Base-by-base conservation (phyloP, 1,140 invertebrate species). In the Asbolus verrucosus region DNA sequence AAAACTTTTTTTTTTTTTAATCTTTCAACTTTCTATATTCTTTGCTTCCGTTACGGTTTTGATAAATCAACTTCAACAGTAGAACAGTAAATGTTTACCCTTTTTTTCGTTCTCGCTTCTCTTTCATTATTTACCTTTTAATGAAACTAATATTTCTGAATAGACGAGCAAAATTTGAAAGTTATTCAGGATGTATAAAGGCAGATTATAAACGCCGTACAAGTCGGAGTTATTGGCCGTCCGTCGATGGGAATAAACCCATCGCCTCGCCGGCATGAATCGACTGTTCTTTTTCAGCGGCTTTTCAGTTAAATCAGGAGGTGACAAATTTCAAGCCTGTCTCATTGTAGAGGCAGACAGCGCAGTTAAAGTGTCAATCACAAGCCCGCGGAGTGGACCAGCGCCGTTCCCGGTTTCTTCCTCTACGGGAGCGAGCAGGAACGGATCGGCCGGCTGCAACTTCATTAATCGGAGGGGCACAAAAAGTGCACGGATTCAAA, bases 351-450 rank as follows among this genome's bases (percentile, higher is more conserved):
- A 46, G 27, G 61, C 50, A 62, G 65, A 61, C 50, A 67, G 65
- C 65, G 65, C 65, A 67, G 70, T 71, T 67, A 71, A 70, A 71
- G 65, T 71, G 65, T 71, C 70, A 71, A 67, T 71, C 70, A 67
- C 65, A 67, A 67, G 36, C 70, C 21, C 24, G 15, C 3, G 15
- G 39, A 11, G 62, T 54, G 30, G 31, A 33, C 68, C 38, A 63
- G 61, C 3, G 6, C 16, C 15, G 16, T 9, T 4, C 13, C 61
- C 9, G 5, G 9, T 13, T 38, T 41, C 15, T 63, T 27, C 41
- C 61, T 63, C 61, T 63, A 18, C 41, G 27, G 6, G 6, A 5
- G 5, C 14, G 6, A 6, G 21, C 18, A 13, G 19, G 33, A 50
- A 50, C 61, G 41, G 15, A 19, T n/a, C 43, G 70, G 65, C 16